Base-by-base conservation (phyloP, 37 sponge, comb jelly and placozoan species). In the Spongilla lacustris region DNA sequence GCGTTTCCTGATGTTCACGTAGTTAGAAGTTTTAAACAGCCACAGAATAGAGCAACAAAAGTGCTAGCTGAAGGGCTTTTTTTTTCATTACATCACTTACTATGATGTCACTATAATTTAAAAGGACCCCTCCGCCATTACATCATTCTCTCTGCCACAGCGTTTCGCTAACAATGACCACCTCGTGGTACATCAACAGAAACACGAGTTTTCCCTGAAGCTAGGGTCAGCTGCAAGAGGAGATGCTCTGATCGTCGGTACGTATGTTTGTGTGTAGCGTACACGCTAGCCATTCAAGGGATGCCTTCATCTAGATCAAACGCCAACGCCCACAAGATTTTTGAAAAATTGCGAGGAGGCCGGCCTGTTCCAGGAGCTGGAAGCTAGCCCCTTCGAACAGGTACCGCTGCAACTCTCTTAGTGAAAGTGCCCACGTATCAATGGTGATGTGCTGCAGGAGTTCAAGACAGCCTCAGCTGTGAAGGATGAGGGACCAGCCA, bases 321-420 rank as follows among this genome's bases (percentile, higher is more conserved):
- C 97, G 17, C 97, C 97, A n/a, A 96, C 97, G 0, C 97, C 97
- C 1, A 96, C 95, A 19, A 77, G 97, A 24, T 96, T 96, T 71
- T 93, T 96, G 30, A 85, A 86, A 29, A 87, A 83, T 31, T 77
- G 85, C 46, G 97, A 96, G 48, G 90, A 91, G 66, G 77, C 75
- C 29, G 97, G 97, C 17, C 83, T 96, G 6, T 94, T 94, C 83
- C 92, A 96, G 31, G 92, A 95, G 22, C 85, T 96, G 38, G 88
- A 90, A 36, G 76, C 91, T 1, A 96, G 89, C 80, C 96, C 97
- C 1, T 94, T 96, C 82, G 97, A 96, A 2, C 90, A 85, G 89
- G 95, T 92, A 35, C 3, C 46, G 0, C 23, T 79, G 24, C 23
- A 58, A 27, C 28, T 10, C 66, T 0, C 10, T 4, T 24, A 78